Conservation (phyloP, 2,797 vertebrate species). For the Manis crassicaudata region DNA sequence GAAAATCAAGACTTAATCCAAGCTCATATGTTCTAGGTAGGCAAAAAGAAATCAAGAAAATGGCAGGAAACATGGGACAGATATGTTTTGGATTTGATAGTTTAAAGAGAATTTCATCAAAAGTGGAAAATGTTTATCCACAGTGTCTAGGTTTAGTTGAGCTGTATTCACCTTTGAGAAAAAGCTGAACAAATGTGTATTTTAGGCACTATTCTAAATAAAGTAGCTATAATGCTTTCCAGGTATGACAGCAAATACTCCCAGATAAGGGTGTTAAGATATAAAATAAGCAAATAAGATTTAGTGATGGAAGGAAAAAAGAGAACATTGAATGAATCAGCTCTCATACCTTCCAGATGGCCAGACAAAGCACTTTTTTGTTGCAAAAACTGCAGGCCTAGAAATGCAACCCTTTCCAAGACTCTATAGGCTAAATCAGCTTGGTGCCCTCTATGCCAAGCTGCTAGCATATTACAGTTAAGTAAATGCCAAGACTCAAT, state of each 20-base stretch:
- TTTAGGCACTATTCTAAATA: constrained; percentile 35
- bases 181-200: constrained; percentile 35
- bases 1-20: not conserved
- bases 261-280: constrained; percentile 34
- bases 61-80: not conserved
- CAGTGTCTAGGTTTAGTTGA: constrained; percentile 22
- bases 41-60: not conserved
- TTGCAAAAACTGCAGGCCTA: not conserved
- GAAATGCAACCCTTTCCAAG: not conserved
- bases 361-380: not conserved
- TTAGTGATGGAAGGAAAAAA: not conserved
- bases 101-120: not conserved
- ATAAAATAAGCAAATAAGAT: constrained; percentile 26
- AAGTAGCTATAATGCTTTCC: constrained; percentile 30
- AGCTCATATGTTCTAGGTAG: not conserved
- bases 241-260: constrained; percentile 44
- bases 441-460: not conserved
- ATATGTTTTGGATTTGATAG: not conserved
- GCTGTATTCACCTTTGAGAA: constrained; percentile 11
- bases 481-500: not conserved
- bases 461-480: not conserved
- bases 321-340: not conserved
- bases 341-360: constrained; percentile 9
- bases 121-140: constrained; percentile 25
- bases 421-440: not conserved